Percentiles rank a stretch among this genome's conserved stretches.
phyloP scores from a whole-genome alignment of 1,140 invertebrate species.

The Drosophila mojavensis region DNA sequence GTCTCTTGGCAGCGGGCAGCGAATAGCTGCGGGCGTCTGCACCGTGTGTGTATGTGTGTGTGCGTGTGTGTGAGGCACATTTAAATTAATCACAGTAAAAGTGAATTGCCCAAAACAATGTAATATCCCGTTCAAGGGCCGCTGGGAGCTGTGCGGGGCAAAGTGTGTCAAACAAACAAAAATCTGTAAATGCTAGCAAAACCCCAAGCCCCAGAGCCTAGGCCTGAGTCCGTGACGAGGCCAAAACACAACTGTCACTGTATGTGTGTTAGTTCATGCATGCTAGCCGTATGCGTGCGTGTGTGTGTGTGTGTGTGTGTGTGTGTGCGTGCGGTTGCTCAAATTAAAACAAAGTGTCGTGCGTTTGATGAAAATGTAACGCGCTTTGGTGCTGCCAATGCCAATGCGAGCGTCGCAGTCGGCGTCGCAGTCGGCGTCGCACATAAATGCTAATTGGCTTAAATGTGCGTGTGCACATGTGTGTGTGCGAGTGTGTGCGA shows the following conservation, averaged over 20 bases:
- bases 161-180: slow-evolving; percentile 54
- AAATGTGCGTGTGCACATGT: slow-evolving; percentile 54
- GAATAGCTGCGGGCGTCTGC: slow-evolving; percentile 7
- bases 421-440: slow-evolving; percentile 41
- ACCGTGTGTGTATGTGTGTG: neutral
- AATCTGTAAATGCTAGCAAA: slow-evolving; percentile 64
- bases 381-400: slow-evolving; percentile 53
- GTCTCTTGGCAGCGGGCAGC: slow-evolving; percentile 17
- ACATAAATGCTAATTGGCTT: slow-evolving; percentile 83
- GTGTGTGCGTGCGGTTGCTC: slow-evolving; percentile 74
- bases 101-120: slow-evolving; percentile 82
- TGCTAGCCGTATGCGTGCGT: slow-evolving; percentile 25
- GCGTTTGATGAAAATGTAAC: slow-evolving; percentile 83
- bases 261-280: slow-evolving; percentile 39
- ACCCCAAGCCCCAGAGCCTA: slow-evolving; percentile 26
- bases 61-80: slow-evolving; percentile 43
- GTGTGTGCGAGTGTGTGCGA: slow-evolving; percentile 28
- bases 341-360: slow-evolving; percentile 83
- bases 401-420: slow-evolving; percentile 22
- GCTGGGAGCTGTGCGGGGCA: slow-evolving; percentile 43
- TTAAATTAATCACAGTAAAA: slow-evolving; percentile 82
- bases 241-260: slow-evolving; percentile 74
- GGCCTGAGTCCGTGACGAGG: slow-evolving; percentile 66
- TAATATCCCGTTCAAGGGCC: slow-evolving; percentile 70
- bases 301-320: slow-evolving; percentile 41